These are phyloP conservation scores for Gibbula magus DNA, from an alignment of 2,888 invertebrate species.

Conservation along the genomic window DNA sequence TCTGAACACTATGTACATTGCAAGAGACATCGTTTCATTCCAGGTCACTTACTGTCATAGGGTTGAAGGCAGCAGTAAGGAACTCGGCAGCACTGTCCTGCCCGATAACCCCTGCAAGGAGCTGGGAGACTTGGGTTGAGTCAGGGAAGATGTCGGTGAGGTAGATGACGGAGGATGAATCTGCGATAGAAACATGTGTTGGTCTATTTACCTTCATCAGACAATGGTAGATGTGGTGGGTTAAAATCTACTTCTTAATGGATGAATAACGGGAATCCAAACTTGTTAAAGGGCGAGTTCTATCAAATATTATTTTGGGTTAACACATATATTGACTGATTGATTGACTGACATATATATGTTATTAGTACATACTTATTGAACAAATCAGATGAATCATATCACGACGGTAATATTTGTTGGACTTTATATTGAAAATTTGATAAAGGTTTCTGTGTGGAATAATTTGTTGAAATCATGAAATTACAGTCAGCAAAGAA, in stretches of 20 bases:
- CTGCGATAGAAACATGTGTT: constrained; percentile 36
- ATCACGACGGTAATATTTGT: no score
- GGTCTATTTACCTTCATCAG: neutral
- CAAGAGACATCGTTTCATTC: neutral
- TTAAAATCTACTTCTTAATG: neutral
- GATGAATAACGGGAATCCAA: no score
- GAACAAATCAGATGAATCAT: no score
- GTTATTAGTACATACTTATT: no score
- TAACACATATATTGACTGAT: no score
- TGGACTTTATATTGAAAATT: no score
- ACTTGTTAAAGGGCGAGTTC: no score
- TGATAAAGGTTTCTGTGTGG: no score
- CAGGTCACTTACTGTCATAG: constrained; percentile 43
- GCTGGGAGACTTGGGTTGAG: constrained; percentile 36
- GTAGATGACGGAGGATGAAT: constrained; percentile 34
- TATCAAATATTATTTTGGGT: no score
- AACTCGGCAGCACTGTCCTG: constrained; percentile 47
- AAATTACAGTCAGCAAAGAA: constrained; percentile 14
- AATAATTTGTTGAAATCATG: no score
- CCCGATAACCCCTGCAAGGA: constrained; percentile 43
- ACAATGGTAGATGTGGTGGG: neutral
- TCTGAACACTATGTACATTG: no score
- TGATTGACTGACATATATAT: no score
- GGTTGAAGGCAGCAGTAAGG: constrained; percentile 46
- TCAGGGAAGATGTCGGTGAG: constrained; percentile 54